These are phyloP conservation scores for Chelonus insularis DNA, from an alignment of 1,140 invertebrate genomes.

Conservation along the genomic window DNA sequence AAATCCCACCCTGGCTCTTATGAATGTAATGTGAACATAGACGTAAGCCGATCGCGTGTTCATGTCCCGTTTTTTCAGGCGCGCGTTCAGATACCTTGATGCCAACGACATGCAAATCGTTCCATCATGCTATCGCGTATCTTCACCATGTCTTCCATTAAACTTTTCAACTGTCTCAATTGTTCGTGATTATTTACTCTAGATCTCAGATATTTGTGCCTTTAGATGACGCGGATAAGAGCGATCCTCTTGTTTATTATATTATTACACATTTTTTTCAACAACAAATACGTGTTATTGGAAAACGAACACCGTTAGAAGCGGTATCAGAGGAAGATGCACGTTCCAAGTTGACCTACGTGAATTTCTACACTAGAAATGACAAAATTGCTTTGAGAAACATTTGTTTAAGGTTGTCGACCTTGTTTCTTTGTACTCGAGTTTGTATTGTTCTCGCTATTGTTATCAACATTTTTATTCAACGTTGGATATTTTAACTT, in stretches of 20 bases:
- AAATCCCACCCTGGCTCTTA: background rate
- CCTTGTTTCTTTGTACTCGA: constrained; percentile 14
- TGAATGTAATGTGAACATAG: background rate
- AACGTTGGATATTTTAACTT: no score
- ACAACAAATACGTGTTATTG: background rate
- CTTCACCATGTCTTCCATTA: background rate
- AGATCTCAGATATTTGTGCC: no score
- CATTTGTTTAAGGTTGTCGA: constrained; percentile 13
- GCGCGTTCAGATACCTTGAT: background rate
- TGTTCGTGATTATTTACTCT: no score
- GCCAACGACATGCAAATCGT: constrained; percentile 15
- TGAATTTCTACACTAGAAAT: background rate
- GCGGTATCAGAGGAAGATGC: background rate
- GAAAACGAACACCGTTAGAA: constrained; percentile 11
- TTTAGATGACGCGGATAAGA: background rate
- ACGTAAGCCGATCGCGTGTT: background rate
- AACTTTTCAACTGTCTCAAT: no score
- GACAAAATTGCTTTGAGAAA: constrained; percentile 10
- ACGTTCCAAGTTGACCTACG: constrained; percentile 9
- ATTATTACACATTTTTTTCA: background rate
- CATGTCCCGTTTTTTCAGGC: constrained; percentile 8
- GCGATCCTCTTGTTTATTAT: background rate
- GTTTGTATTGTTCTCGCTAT: no score
- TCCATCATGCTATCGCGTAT: background rate
- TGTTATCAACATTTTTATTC: no score